Evolutionary conservation across 2,888 invertebrate genomes (phyloP).

Genomic region (Troilus luridus): DNA sequence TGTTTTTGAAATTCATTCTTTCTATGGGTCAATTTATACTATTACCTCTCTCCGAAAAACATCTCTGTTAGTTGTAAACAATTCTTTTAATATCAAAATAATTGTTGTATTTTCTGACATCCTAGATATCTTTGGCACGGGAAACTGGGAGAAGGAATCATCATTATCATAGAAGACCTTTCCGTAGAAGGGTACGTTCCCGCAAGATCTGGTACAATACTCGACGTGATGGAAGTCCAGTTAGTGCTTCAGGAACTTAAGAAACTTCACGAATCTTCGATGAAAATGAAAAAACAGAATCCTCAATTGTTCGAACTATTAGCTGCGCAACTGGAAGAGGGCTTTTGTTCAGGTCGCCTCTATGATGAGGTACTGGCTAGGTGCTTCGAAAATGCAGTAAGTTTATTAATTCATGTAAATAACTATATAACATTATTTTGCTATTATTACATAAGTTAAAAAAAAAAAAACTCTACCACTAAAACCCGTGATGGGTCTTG

Average conservation of each 20-base stretch:
- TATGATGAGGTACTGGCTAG: not conserved
- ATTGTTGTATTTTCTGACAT: not conserved
- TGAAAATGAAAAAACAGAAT: constrained; percentile 13
- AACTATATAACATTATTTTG: too few species aligned
- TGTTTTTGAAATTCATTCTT: too few species aligned
- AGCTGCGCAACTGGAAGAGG: not conserved
- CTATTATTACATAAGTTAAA: too few species aligned
- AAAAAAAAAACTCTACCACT: too few species aligned
- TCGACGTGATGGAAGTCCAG: not conserved
- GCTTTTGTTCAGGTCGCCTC: not conserved
- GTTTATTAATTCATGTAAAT: not conserved
- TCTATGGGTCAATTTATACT: too few species aligned
- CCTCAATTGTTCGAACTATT: not conserved
- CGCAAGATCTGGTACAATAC: not conserved
- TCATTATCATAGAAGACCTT: not conserved
- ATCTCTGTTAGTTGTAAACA: too few species aligned
- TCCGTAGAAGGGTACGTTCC: not conserved
- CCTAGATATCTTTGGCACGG: not conserved
- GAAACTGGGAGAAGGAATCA: not conserved
- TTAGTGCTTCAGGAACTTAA: not conserved
- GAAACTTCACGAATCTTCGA: not conserved
- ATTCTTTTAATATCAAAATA: not conserved
- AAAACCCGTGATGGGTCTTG: too few species aligned
- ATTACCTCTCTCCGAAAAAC: too few species aligned
- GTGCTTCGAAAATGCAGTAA: constrained; percentile 22